Conservation (phyloP, 2,888 invertebrate species). For the Tanytarsus gracilentus region DNA sequence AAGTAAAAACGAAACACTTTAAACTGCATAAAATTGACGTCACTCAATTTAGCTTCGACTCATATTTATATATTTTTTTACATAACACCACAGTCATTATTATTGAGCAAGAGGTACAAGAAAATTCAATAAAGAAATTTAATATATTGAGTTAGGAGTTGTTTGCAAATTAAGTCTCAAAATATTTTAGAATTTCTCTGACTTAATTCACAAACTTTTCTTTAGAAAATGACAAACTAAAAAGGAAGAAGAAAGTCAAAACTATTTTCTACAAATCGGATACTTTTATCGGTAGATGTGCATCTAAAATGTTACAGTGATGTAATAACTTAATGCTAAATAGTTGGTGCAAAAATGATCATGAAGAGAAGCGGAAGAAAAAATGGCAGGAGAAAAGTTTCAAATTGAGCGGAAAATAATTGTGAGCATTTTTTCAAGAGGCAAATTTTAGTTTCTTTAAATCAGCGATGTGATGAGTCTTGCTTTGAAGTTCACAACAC, state of each 20-base stretch:
- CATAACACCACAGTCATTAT: constrained; percentile 27
- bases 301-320: neutral
- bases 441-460: constrained; percentile 44
- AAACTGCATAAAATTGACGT: neutral
- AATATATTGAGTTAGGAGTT: no score
- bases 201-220: no score
- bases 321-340: neutral
- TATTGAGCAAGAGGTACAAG: constrained; percentile 22
- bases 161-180: no score
- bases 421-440: neutral
- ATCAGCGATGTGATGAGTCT: constrained; percentile 83
- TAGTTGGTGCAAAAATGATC: neutral
- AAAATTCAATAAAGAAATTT: neutral
- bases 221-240: neutral
- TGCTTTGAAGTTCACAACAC: constrained; percentile 89
- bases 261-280: no score
- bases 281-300: neutral
- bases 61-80: neutral
- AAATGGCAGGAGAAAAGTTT: neutral
- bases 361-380: neutral
- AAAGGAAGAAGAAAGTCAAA: neutral
- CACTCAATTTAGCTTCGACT: neutral
- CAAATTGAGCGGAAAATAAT: neutral
- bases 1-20: neutral
- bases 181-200: no score